Evolutionary conservation across 92 coral and sea anemone species (phyloP).

Genomic region (Virgularia gustaviana): DNA sequence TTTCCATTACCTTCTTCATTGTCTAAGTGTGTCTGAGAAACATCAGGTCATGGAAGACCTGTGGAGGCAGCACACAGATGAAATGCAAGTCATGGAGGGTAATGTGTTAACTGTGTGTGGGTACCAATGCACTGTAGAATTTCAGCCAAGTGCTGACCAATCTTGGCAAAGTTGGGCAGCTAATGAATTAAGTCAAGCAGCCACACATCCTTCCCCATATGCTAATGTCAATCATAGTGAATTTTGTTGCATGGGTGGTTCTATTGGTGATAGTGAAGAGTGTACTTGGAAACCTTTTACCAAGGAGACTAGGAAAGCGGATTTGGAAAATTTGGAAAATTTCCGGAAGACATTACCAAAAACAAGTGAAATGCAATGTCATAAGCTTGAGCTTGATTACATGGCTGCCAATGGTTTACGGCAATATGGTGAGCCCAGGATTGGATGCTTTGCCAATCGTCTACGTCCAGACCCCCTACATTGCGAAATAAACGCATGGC

Average conservation of each 20-base stretch:
- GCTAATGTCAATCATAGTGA: too few relatives aligned
- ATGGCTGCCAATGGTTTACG: constrained; percentile 54
- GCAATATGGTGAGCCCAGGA: too few relatives aligned
- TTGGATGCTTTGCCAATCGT: too few relatives aligned
- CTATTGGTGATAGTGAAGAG: constrained; percentile 32
- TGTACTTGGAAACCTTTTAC: constrained; percentile 45
- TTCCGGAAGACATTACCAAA: constrained; percentile 15
- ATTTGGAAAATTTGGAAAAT: constrained; percentile 13
- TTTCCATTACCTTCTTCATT: constrained; percentile 52
- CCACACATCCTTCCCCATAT: too few relatives aligned
- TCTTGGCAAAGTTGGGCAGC: constrained; percentile 69
- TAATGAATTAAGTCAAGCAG: constrained; percentile 52
- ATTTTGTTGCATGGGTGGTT: constrained; percentile 43
- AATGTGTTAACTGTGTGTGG: constrained; percentile 43
- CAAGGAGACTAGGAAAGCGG: constrained; percentile 19
- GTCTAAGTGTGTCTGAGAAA: constrained; percentile 40
- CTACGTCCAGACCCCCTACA: too few relatives aligned
- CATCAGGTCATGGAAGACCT: constrained; percentile 14
- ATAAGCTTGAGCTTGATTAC: constrained; percentile 37
- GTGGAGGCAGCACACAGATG: constrained; percentile 23
- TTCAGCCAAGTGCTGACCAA: constrained; percentile 60
- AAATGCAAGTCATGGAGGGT: constrained; percentile 38
- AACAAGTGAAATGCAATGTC: constrained; percentile 2
- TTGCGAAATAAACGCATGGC: too few relatives aligned
- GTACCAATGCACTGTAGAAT: constrained; percentile 48